phyloP scores from a whole-genome alignment of 2,888 invertebrate species.

The Limnephilus auricula region DNA sequence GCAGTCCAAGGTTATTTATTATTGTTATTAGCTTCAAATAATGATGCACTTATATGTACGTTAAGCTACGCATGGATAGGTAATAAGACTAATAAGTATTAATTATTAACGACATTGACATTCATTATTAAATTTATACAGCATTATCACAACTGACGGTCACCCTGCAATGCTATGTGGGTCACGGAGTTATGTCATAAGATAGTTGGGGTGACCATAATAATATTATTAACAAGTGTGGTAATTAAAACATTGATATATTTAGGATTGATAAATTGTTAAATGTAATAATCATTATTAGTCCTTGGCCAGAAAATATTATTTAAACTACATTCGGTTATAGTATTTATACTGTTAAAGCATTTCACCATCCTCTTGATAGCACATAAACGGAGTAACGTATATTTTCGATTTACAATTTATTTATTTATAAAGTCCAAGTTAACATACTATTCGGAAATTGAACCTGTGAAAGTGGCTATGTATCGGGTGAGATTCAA shows the following conservation, averaged over 20 bases:
- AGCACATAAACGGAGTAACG: no score
- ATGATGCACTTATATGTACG: not conserved
- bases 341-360: no score
- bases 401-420: no score
- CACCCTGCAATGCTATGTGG: slow-evolving; percentile 16
- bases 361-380: no score
- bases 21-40: no score
- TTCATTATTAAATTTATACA: not conserved
- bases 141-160: not conserved
- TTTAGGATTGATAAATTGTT: not conserved
- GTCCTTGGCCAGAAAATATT: not conserved
- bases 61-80: not conserved
- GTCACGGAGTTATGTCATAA: slow-evolving; percentile 12
- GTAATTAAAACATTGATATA: not conserved
- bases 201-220: slow-evolving; percentile 22
- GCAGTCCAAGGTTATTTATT: no score
- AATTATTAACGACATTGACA: not conserved
- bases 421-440: no score
- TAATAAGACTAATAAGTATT: not conserved
- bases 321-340: not conserved
- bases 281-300: not conserved
- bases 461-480: no score
- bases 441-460: no score
- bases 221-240: not conserved
- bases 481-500: no score